These are phyloP conservation scores for Isoperla grammatica DNA, from an alignment of 2,888 invertebrate genomes.

Conservation along the genomic window DNA sequence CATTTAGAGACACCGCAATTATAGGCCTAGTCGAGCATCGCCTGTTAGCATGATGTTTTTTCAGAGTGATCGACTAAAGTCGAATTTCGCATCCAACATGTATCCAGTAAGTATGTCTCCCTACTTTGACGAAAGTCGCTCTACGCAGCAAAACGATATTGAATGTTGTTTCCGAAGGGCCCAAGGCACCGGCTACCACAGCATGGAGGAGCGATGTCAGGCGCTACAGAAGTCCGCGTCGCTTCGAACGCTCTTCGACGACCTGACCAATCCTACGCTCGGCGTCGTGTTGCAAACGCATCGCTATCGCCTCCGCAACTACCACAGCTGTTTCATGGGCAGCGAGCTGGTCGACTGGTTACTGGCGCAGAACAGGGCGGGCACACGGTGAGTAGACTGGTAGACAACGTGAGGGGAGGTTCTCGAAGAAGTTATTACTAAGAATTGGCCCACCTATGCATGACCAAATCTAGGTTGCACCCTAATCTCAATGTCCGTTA, in stretches of 20 bases:
- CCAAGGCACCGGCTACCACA: constrained; percentile 4
- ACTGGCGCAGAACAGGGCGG: constrained; percentile 67
- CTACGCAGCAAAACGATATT: no score
- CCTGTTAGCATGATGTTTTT: not conserved
- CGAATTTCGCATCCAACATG: no score
- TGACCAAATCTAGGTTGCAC: no score
- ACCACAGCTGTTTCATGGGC: constrained; percentile 70
- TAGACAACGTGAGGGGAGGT: no score
- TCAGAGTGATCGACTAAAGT: no score
- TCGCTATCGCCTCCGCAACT: constrained; percentile 66
- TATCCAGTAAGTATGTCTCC: no score
- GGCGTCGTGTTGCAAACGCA: constrained; percentile 57
- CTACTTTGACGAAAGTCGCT: no score
- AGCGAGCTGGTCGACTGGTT: constrained; percentile 81
- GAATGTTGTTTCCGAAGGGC: constrained; percentile 7
- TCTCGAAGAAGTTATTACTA: no score
- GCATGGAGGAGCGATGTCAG: constrained; percentile 44
- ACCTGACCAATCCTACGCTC: constrained; percentile 50
- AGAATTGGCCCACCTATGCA: no score
- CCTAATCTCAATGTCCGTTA: no score
- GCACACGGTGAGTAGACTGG: constrained; percentile 51
- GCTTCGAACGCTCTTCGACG: constrained; percentile 56
- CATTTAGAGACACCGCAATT: no score
- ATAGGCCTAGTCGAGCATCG: no score
- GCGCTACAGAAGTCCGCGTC: constrained; percentile 55